Percentiles rank a stretch among this genome's conserved stretches.
Conservation (phyloP, 92 coral and sea anemone genomes). For the Actinernus sp. region DNA sequence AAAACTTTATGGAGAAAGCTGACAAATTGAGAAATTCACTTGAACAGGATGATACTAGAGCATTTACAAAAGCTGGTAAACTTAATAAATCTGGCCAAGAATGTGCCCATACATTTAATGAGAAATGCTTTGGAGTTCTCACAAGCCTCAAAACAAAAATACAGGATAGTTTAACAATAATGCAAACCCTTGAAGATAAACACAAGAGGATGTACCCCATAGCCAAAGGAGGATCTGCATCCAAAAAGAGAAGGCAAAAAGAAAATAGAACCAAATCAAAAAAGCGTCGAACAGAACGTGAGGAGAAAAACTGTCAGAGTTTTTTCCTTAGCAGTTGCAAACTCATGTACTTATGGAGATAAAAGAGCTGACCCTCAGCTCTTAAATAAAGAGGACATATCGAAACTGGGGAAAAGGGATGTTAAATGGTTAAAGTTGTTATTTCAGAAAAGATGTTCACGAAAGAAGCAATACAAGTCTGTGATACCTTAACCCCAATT, state of each 20-base stretch:
- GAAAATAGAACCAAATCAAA: conserved; percentile 47
- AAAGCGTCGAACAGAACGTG: conserved; percentile 16
- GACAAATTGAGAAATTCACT: conserved; percentile 29
- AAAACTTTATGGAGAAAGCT: conserved; percentile 20
- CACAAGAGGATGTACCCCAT: conserved; percentile 45
- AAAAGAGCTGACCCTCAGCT: conserved; percentile 21
- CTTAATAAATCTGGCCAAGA: conserved; percentile 40
- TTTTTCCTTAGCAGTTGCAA: conserved; percentile 29
- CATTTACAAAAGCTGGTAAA: conserved; percentile 36
- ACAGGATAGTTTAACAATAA: conserved; percentile 33
- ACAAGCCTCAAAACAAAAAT: conserved; percentile 30
- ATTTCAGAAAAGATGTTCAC: conserved; percentile 33
- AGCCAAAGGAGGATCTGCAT: conserved; percentile 29
- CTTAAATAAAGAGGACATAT: conserved; percentile 16
- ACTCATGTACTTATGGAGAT: conserved; percentile 19
- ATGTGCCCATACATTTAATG: conserved; percentile 43
- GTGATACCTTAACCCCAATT: conserved; percentile 16
- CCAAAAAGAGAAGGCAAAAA: conserved; percentile 51
- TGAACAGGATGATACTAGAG: conserved; percentile 20
- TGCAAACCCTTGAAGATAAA: conserved; percentile 44
- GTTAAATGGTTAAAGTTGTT: conserved; percentile 11
- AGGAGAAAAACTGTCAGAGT: conserved; percentile 45
- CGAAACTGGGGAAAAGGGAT: conserved; percentile 18
- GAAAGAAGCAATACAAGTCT: conserved; percentile 20
- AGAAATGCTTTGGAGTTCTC: conserved; percentile 39